Base-by-base conservation (phyloP, 2,888 invertebrate genomes). In the Callyntrura guangdongensis region DNA sequence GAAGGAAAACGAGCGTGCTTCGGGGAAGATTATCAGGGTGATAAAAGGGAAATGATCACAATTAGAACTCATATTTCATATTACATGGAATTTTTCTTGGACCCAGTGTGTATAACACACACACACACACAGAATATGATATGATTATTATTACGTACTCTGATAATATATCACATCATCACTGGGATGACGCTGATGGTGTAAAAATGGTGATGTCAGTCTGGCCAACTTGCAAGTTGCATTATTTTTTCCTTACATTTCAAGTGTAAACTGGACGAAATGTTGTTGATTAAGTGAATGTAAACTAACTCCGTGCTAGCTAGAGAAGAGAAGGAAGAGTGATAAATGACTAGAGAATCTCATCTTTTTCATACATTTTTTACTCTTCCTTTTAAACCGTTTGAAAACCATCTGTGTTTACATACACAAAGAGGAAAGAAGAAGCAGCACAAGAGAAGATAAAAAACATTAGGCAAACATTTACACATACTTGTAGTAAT, bases 1-100 rank as follows among this genome's bases (percentile, higher is more conserved):
- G 59, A n/a, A 67, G 67, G 3, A 67, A 64, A 20, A 64, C 64
- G n/a, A 53, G 22, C 20, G 1, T 12, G 20, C 4, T 67, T 9
- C 14, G 14, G 9, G n/a, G 36, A 22, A 27, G 27, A 69, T n/a
- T n/a, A 25, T 69, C 14, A 27, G 5, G 14, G 9, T 22, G 69
- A 69, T 14, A 17, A 64, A 22, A n/a, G 11, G 20, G n/a, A 17
- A 22, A 22, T 53, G 6, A 74, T 74, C 47, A 53, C 49, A 77
- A 77, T 77, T 49, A 77, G 53, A 79, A 56, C 79, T 79, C 79
- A 79, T 79, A 79, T 79, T 45, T 79, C 79, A 79, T 79, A 56
- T 53, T 25, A 27, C 79, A 79, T 79, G 56, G 56, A 53, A 79
- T 79, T 56, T 79, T 27, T 56, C 79, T 36, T 36, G 36, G 6